Evolutionary conservation across 2,113 vertebrate genomes (phyloP), one percentile per base, ranked within the genome.

Genomic region (Oreochromis aureus): DNA sequence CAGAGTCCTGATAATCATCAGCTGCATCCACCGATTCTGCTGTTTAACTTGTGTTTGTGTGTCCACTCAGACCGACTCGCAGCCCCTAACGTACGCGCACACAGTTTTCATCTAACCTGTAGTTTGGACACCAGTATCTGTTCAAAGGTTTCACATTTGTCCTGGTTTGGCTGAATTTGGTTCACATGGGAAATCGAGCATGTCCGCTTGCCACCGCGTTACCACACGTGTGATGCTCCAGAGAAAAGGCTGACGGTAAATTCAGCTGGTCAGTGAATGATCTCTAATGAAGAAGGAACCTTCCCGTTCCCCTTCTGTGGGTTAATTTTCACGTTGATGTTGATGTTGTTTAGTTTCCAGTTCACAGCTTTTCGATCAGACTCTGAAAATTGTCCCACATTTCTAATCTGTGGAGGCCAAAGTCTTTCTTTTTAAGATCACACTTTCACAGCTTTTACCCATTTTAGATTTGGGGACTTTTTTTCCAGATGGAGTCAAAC

Each of bases 1-100:
- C 89, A 32, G 71, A 87, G 56, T 55, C 22, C 80, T 55, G 93
- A 94, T 92, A 91, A 85, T 19, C 66, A 93, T 94, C 92, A 88
- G 76, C 86, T 84, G 79, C 80, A 82, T 83, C 85, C 61, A 54
- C 89, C 86, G 83, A 87, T 6, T 87, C 79, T 85, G 27, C 83
- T 89, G 80, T 92, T 85, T 69, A 41, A 82, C 78, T 56, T 82
- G 66, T 82, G 82, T 84, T 16, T 81, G 41, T 82, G 73, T 66
- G 78, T 46, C 44, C 53, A 46, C 39, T 32, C 56, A 82, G 27
- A 63, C 80, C 7, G 16, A 81, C 16, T 32, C 46, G 7, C 39
- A 48, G 66, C 32, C 41, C 27, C 44, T 80, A 34, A 18, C 39
- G 71, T 24, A 7, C 41, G 3, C 8, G 10, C 15, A 59, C 12